Evolutionary conservation across 2,797 vertebrate genomes (phyloP), one percentile per base, ranked within the genome.

Genomic region (Aeoliscus strigatus): DNA sequence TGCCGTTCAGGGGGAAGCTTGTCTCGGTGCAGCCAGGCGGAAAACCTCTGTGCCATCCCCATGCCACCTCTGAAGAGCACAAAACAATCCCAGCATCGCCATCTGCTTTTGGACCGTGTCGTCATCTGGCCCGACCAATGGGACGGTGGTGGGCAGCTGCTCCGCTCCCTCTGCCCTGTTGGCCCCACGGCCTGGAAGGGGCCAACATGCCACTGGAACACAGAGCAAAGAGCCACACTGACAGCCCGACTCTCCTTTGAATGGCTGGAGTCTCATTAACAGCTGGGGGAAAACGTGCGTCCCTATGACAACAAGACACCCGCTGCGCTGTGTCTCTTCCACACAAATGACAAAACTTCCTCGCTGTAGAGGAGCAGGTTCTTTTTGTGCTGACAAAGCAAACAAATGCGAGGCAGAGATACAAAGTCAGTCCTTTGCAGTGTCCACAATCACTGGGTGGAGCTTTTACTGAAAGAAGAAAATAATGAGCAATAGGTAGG

Each of bases 41-140:
- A 97, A 97, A 94, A 93, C 90, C 90, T 90, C 87, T 90, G 92
- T 94, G 92, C 94, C 93, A 96, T 95, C 94, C 91, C 88, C 81
- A 90, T 92, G 92, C 93, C 94, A 98, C 91, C 92, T 92, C 87
- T 81, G 73, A 91, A 88, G 86, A 83, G 86, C 56, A 82, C 78
- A 73, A 92, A 87, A 92, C 91, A 94, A 90, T 92, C 90, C 84
- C 86, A 85, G 85, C 90, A 84, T 82, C 90, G 74, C 94, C 94
- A 97, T 94, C 96, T 98, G 94, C 91, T 90, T 91, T 87, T 86
- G 82, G 88, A 88, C 89, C 90, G 83, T 90, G 90, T 91, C 84
- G 90, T 97, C 93, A 94, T 93, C 91, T 93, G 92, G 89, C 77
- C 76, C 58, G 76, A 86, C 91, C 93, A 89, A 89, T 91, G 88